phyloP scores from a whole-genome alignment of 2,113 vertebrate species.

The Clarias gariepinus region DNA sequence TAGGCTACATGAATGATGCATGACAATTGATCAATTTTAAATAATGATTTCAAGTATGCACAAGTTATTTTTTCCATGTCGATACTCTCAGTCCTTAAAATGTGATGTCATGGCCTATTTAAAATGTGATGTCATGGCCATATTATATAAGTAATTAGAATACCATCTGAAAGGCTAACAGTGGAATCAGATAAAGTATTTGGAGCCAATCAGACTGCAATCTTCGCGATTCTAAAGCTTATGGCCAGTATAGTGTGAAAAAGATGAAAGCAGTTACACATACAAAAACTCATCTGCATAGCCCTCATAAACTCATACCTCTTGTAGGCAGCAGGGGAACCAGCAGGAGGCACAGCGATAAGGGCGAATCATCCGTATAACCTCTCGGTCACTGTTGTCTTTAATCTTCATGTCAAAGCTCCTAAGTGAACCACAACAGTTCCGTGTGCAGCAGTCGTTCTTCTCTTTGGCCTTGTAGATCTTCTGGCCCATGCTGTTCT shows the following conservation, averaged over 20 bases:
- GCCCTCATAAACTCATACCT: constrained; percentile 67
- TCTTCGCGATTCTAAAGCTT: neutral
- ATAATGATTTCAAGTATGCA: neutral
- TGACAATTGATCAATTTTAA: neutral
- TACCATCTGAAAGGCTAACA: neutral
- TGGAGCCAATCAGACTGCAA: neutral
- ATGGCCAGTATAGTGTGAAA: neutral
- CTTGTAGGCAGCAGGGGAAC: constrained; percentile 87
- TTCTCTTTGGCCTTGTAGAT: constrained; percentile 85
- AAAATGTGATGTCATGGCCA: neutral
- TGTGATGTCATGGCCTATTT: neutral
- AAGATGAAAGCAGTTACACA: neutral
- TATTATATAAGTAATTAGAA: neutral
- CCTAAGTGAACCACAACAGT: constrained; percentile 85
- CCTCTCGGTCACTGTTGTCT: constrained; percentile 78
- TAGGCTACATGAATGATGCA: neutral
- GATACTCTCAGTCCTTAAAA: neutral
- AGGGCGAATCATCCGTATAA: constrained; percentile 83
- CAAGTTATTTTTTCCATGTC: neutral
- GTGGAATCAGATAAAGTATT: neutral
- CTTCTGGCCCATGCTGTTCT: constrained; percentile 82
- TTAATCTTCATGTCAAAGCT: constrained; percentile 85
- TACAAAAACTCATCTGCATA: neutral
- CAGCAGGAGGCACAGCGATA: constrained; percentile 83
- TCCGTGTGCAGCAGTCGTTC: constrained; percentile 84